A percentile compares a stretch with the other conserved stretches of the same genome.
Evolutionary conservation across 2,797 vertebrate species (phyloP).

Genomic region (Tachyglossus aculeatus): DNA sequence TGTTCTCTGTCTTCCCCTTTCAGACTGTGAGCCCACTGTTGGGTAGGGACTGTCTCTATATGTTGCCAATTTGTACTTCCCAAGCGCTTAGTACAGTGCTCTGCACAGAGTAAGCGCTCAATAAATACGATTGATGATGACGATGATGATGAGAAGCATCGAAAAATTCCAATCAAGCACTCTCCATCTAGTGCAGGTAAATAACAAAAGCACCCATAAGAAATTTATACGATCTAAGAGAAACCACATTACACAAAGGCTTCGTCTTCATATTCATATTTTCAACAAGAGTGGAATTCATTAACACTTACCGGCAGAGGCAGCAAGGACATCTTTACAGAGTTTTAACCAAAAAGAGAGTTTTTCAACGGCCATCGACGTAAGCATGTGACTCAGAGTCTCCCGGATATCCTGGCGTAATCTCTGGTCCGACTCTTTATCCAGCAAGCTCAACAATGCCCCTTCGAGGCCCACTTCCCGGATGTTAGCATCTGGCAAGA

Average conservation of each 20-base stretch:
- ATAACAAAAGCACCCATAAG: too few relatives aligned
- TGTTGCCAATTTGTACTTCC: too few relatives aligned
- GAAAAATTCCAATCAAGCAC: too few relatives aligned
- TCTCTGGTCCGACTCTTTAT: conserved; percentile 83
- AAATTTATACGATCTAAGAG: background rate
- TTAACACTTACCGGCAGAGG: conserved; percentile 82
- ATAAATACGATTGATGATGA: too few relatives aligned
- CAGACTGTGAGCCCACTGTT: too few relatives aligned
- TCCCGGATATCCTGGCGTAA: conserved; percentile 87
- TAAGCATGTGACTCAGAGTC: conserved; percentile 89
- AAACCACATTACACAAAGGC: background rate
- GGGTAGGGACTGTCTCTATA: too few relatives aligned
- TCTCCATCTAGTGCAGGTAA: too few relatives aligned
- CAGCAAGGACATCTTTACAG: conserved; percentile 91
- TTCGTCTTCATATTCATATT: conserved; percentile 14
- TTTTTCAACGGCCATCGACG: conserved; percentile 81
- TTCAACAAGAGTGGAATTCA: background rate
- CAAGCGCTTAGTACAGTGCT: too few relatives aligned
- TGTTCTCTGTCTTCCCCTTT: too few relatives aligned
- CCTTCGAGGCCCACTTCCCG: conserved; percentile 92
- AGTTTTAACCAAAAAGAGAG: conserved; percentile 92
- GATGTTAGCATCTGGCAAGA: conserved; percentile 84
- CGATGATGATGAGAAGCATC: too few relatives aligned
- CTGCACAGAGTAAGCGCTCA: too few relatives aligned
- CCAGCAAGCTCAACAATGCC: conserved; percentile 86